Evolutionary conservation across 2,888 invertebrate species (phyloP), one percentile per base, ranked within the genome.

Genomic region (Papilio demoleus): DNA sequence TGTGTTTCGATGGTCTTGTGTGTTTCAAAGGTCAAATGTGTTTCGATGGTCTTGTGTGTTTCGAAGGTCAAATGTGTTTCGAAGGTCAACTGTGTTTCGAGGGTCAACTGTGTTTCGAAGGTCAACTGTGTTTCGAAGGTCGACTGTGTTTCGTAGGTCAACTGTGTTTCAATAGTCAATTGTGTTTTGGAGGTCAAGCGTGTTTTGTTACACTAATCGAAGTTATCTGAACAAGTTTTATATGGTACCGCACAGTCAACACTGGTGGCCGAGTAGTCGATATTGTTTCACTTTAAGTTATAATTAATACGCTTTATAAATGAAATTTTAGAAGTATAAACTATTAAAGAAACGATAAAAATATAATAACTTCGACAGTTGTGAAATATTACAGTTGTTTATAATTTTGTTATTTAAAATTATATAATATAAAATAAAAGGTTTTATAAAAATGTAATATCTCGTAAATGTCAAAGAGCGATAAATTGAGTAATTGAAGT

Each of bases 251-350:
- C 22, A 6, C 31, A 31, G 31, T 27, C 36, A 68, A 58, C 58
- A 34, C 27, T 40, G 19, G 19, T 40, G 38, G 59, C 38, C 38
- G 27, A 19, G 4, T 64, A 64, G 64, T 64, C 64, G 5, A 38
- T 60, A 50, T 61, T 38, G 17, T 67, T 67, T 47, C 63, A 31
- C 34, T 63, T 31, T 60, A 59, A 36, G 38, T 36, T 36, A 38
- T 22, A 38, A 59, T 58, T 58, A 17, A 58, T 36, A 36, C 22
- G 38, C 38, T 38, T 38, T 38, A 38, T 31, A 58, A 65, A 56
- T 53, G 17, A 40, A 65, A 64, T 64, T 53, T 31, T 50, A 64
- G 36, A 31, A 24, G 9, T 38, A n/a, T 40, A 6, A 40, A 17
- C 27, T n/a, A 24, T 27, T 53, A 11, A 22, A 22, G n/a, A 47